Evolutionary conservation across 2,888 invertebrate genomes (phyloP).

Genomic region (Ceramica pisi): DNA sequence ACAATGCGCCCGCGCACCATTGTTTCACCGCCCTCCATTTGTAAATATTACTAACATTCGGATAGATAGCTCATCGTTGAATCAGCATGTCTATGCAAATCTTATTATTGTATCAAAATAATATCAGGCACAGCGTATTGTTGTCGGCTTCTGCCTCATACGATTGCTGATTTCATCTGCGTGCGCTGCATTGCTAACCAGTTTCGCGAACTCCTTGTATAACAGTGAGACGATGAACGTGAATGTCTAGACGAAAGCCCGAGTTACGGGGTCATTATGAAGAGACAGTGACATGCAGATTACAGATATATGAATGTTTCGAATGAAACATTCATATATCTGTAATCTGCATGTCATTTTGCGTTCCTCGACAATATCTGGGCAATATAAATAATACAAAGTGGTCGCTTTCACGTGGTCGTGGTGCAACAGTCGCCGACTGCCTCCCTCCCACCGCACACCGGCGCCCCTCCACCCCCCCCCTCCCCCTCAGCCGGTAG

Average conservation of each 20-base stretch:
- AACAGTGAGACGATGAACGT: background rate
- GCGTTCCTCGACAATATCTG: slow-evolving; percentile 59
- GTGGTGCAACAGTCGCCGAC: slow-evolving; percentile 74
- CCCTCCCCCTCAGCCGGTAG: slow-evolving; percentile 68
- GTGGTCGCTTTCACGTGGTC: slow-evolving; percentile 82
- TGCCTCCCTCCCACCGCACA: background rate
- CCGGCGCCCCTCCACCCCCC: background rate
- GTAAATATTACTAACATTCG: slow-evolving; percentile 82
- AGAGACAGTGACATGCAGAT: too few relatives aligned
- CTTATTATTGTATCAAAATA: slow-evolving; percentile 66
- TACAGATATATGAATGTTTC: too few relatives aligned
- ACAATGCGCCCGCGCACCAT: slow-evolving; percentile 87
- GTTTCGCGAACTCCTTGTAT: background rate
- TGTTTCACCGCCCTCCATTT: slow-evolving; percentile 85
- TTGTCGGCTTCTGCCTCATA: slow-evolving; percentile 21
- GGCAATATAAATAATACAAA: slow-evolving; percentile 71
- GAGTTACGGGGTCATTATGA: background rate
- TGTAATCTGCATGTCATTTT: slow-evolving; percentile 51
- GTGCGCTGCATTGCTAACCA: slow-evolving; percentile 9
- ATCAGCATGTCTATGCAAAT: slow-evolving; percentile 72
- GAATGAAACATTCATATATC: slow-evolving; percentile 36
- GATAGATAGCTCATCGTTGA: slow-evolving; percentile 76
- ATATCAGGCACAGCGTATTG: slow-evolving; percentile 45
- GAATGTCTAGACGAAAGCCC: slow-evolving; percentile 1
- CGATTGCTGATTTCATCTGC: slow-evolving; percentile 10